phyloP scores from a whole-genome alignment of 2,797 vertebrate genomes.

The Aplochiton taeniatus region DNA sequence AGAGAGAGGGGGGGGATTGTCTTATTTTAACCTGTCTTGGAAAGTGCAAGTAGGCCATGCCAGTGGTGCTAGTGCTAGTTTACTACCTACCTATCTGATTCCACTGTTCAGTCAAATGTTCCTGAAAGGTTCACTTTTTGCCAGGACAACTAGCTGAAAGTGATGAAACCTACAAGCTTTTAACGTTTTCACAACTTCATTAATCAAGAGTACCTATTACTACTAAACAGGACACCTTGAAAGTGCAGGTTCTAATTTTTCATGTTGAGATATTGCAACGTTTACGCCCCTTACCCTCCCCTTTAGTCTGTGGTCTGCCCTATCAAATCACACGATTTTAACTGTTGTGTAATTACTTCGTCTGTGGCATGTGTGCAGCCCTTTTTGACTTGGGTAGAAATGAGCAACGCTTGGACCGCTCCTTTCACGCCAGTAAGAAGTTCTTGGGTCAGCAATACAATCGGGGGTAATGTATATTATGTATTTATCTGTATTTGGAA shows the following conservation, averaged over 20 bases:
- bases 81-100: too few relatives aligned
- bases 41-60: not conserved
- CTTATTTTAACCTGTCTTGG: not conserved
- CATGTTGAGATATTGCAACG: too few relatives aligned
- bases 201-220: too few relatives aligned
- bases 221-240: too few relatives aligned
- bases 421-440: constrained; percentile 23
- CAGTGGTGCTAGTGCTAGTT: not conserved
- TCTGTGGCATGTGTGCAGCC: constrained; percentile 1
- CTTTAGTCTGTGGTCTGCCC: not conserved
- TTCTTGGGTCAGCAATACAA: constrained; percentile 1
- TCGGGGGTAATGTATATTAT: constrained; percentile 33
- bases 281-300: constrained; percentile 1
- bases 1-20: too few relatives aligned
- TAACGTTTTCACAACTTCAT: too few relatives aligned
- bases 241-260: too few relatives aligned
- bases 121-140: too few relatives aligned
- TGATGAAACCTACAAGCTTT: too few relatives aligned
- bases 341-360: constrained; percentile 27
- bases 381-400: constrained; percentile 17
- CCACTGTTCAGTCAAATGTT: too few relatives aligned
- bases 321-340: constrained; percentile 18
- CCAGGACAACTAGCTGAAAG: too few relatives aligned
- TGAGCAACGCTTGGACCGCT: constrained; percentile 26
- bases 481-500: not conserved